Conservation (phyloP, 2,888 invertebrate genomes). For the Brachyopa scutellaris region DNA sequence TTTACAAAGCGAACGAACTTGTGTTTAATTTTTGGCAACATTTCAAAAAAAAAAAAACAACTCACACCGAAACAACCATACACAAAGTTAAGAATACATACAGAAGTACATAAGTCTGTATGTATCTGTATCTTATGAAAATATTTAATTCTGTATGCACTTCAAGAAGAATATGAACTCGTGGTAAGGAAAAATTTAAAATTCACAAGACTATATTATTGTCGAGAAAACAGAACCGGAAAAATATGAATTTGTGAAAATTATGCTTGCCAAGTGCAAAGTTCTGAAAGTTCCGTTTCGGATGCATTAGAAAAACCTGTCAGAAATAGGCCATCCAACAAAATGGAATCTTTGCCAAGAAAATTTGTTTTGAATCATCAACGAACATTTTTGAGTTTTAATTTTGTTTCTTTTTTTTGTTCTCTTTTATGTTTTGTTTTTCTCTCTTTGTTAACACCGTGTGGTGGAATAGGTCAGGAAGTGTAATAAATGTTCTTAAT, state of each 20-base stretch:
- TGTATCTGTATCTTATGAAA: too few species aligned
- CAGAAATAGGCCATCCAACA: constrained; percentile 24
- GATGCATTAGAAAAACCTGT: constrained; percentile 58
- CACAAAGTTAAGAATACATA: too few species aligned
- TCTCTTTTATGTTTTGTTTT: background rate
- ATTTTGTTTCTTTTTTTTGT: background rate
- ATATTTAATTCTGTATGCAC: constrained; percentile 12
- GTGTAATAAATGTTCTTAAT: background rate
- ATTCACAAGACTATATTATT: constrained; percentile 44
- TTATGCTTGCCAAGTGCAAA: constrained; percentile 62
- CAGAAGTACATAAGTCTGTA: too few species aligned
- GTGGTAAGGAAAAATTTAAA: constrained; percentile 16
- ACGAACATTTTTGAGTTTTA: background rate
- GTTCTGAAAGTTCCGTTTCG: constrained; percentile 49
- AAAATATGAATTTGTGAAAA: constrained; percentile 39
- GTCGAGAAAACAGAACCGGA: constrained; percentile 49
- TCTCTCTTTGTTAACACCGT: constrained; percentile 2
- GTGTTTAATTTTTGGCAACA: constrained; percentile 48
- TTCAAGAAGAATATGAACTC: constrained; percentile 34
- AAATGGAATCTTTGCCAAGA: constrained; percentile 51
- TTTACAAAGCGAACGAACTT: constrained; percentile 39
- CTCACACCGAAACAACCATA: constrained; percentile 27
- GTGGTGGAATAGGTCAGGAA: constrained; percentile 37
- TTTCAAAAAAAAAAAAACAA: constrained; percentile 56
- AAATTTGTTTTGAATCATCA: constrained; percentile 40